A percentile compares a stretch with the other conserved stretches of the same genome.
Conservation (phyloP, 2,888 invertebrate species). For the Chydorus sphaericus region DNA sequence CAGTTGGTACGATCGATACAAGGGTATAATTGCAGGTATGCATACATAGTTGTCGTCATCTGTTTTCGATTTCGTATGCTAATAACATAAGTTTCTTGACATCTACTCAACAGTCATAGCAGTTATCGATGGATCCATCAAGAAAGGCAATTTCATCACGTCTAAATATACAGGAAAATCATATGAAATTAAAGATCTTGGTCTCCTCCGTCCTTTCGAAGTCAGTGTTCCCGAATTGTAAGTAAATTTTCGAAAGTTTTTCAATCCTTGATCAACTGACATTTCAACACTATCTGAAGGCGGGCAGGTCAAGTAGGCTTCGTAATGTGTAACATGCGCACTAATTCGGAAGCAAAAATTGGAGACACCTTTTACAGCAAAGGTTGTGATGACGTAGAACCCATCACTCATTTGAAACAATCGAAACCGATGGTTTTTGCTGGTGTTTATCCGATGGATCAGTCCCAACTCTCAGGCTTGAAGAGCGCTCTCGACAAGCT, state of each 20-base stretch:
- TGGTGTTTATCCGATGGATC: constrained; percentile 80
- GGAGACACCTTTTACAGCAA: constrained; percentile 58
- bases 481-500: constrained; percentile 76
- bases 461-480: constrained; percentile 59
- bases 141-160: constrained; percentile 57
- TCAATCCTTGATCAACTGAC: background rate
- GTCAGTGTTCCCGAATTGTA: constrained; percentile 45
- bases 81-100: no score
- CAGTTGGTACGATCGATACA: constrained; percentile 80
- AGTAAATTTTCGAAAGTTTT: constrained; percentile 23
- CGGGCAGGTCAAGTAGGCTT: constrained; percentile 87
- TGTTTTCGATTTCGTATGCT: no score
- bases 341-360: constrained; percentile 52
- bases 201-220: constrained; percentile 64
- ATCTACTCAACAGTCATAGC: constrained; percentile 60
- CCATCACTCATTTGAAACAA: constrained; percentile 47
- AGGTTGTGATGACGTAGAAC: constrained; percentile 35
- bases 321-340: constrained; percentile 63
- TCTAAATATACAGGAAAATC: constrained; percentile 52
- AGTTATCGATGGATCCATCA: constrained; percentile 57
- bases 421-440: constrained; percentile 72
- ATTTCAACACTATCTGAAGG: constrained; percentile 22
- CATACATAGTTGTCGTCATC: no score
- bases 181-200: constrained; percentile 63
- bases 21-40: constrained; percentile 27